Base-by-base conservation (phyloP, 2,888 invertebrate genomes). In the Euclidia mi region DNA sequence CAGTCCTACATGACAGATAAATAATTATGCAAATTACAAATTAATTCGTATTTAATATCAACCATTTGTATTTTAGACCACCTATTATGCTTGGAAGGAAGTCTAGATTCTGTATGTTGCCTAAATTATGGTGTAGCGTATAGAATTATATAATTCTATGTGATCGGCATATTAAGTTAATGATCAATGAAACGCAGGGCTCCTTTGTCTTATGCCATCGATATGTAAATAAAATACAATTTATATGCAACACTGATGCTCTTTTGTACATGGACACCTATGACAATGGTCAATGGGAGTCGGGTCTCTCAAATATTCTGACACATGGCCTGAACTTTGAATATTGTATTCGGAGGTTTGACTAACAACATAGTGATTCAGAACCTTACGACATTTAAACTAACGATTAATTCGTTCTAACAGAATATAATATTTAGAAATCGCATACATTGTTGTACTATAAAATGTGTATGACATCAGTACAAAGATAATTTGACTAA, bases 1-100 rank as follows among this genome's bases (percentile, higher is more conserved):
- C 17, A 10, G 15, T 28, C 43, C 25, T 17, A 41, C 35, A 28
- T 53, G 52, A 29, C 52, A 42, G 53, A 41, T 46, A 11, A 32
- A 65, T 75, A 71, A 61, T 59, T 73, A 75, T 76, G 71, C 64
- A 48, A 76, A 76, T 69, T 45, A 47, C 20, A 0, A 44, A 76
- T 68, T 53, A 55, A 76, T 68, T 65, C 53, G 14, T 32, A 52
- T 45, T 53, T 59, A 60, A 65, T 55, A 48, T 35, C 9, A 46
- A 50, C 55, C 56, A 75, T 65, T 65, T 63, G 49, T 52, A 53
- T 52, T 44, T 48, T 49, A 38, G 56, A 56, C 52, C 58, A 56
- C 69, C 64, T 57, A 56, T 68, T 62, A 45, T 32, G 51, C 41
- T n/a, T 3, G 40, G 29, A 37, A 65, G 66, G 65, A 65, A 67